A percentile compares a stretch with the other conserved stretches of the same genome.
Evolutionary conservation across 2,888 invertebrate species (phyloP).

Genomic region (Liodrosophila aerea): DNA sequence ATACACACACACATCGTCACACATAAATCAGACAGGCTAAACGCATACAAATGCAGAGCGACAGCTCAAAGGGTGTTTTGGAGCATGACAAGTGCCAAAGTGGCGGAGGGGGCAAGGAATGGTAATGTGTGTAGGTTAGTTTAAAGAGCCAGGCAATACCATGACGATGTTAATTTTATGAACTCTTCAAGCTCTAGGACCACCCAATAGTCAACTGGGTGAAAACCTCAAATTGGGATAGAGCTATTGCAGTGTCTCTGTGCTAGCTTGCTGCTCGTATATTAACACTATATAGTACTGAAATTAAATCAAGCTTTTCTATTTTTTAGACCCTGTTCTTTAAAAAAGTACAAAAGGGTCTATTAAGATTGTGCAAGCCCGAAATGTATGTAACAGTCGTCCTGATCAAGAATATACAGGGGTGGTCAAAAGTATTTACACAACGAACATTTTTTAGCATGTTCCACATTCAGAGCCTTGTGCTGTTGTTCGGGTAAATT

Average conservation of each 20-base stretch:
- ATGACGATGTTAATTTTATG: conserved; percentile 78
- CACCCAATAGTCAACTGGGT: conserved; percentile 13
- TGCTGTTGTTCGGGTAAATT: no score
- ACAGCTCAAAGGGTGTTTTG: conserved; percentile 63
- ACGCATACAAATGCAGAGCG: conserved; percentile 60
- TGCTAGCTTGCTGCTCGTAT: conserved; percentile 7
- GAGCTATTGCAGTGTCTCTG: conserved; percentile 26
- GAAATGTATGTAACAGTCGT: no score
- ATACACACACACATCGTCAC: conserved; percentile 32
- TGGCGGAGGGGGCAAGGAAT: not conserved
- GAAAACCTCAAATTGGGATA: conserved; percentile 20
- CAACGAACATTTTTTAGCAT: no score
- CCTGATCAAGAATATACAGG: no score
- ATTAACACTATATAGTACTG: conserved; percentile 43
- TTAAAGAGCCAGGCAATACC: conserved; percentile 61
- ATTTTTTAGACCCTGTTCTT: no score
- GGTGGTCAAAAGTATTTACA: no score
- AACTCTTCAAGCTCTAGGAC: conserved; percentile 60
- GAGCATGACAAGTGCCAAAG: conserved; percentile 49
- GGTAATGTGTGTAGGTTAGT: conserved; percentile 9
- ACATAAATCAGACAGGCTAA: conserved; percentile 55
- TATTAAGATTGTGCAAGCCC: no score
- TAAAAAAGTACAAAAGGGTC: no score
- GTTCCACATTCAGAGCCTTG: no score
- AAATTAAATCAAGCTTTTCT: no score